Base-by-base conservation (phyloP, 2,888 invertebrate species). In the Pinctada fucata region DNA sequence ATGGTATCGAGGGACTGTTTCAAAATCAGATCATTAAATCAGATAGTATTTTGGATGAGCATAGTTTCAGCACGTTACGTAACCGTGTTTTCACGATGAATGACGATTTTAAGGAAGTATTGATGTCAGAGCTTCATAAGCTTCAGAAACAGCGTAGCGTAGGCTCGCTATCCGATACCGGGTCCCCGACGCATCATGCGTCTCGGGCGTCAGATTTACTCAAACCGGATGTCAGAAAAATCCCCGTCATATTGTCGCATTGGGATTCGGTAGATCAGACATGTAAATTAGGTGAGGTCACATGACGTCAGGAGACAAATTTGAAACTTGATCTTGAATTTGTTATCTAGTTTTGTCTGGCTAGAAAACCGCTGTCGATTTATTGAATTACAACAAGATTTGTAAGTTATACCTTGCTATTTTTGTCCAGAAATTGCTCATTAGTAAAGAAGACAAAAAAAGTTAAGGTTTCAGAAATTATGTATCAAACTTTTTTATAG, bases 201-300 rank as follows among this genome's bases (percentile, higher is more conserved):
- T 52, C 72, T 16, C 52, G 50, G 31, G 31, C 31, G 31, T 31
- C 31, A 31, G 31, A 31, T 31, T 31, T 31, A 31, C 31, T 31
- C 5, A 67, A 77, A 52, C 64, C 66, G 66, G 67, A 66, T 47
- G 63, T 64, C 2, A 49, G 5, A 51, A 78, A 74, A 73, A 77
- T 77, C 3, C 76, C 79, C 1, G 48, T 88, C 68, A 83, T 86
- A 16, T 76, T 88, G 71, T 88, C 88, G 0, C 88, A 88, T 69
- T 88, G 88, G 88, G 86, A 88, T 74, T 88, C 88, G 0, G 80
- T 81, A 58, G 85, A 84, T 72, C 81, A 86, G 52, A 83, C 83
- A 16, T 75, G 79, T 72, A 75, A 76, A 69, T 67, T 72, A 13
- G 79, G 72, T 69, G 70, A 74, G 66, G 63, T 31, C 16, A 73